A percentile compares a stretch with the other conserved stretches of the same genome.
phyloP scores from a whole-genome alignment of 2,888 invertebrate species.

The Copidosoma aretas region DNA sequence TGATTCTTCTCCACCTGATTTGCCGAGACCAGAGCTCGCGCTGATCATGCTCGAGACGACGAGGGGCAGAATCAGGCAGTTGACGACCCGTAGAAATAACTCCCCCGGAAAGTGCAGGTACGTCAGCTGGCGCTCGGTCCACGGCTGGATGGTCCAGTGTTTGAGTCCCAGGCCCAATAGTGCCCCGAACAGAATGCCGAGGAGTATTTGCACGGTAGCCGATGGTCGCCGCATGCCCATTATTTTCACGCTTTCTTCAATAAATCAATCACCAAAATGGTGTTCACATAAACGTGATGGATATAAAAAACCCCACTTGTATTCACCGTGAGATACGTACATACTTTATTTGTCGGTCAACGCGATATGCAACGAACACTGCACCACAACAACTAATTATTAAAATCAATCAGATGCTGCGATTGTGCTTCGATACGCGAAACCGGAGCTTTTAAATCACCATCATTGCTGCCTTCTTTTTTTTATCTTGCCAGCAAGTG shows the following conservation, averaged over 20 bases:
- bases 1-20: slow-evolving; percentile 32
- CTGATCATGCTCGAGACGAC: slow-evolving; percentile 89
- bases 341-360: too few species aligned
- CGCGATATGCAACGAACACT: too few species aligned
- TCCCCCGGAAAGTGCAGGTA: slow-evolving; percentile 95
- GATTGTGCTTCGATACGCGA: too few species aligned
- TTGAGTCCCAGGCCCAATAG: slow-evolving; percentile 50
- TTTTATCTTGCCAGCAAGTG: too few species aligned
- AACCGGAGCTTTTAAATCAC: too few species aligned
- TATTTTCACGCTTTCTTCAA: too few species aligned
- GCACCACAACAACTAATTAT: too few species aligned
- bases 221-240: slow-evolving; percentile 27
- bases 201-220: slow-evolving; percentile 45
- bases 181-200: slow-evolving; percentile 50
- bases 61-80: slow-evolving; percentile 91
- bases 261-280: too few species aligned
- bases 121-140: slow-evolving; percentile 84
- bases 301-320: too few species aligned
- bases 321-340: too few species aligned
- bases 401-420: background rate
- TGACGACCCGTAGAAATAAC: slow-evolving; percentile 91
- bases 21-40: slow-evolving; percentile 55
- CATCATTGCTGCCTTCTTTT: too few species aligned
- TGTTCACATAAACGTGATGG: too few species aligned
- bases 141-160: slow-evolving; percentile 62